Conservation (phyloP, 2,888 invertebrate genomes). For the Pyralis farinalis region DNA sequence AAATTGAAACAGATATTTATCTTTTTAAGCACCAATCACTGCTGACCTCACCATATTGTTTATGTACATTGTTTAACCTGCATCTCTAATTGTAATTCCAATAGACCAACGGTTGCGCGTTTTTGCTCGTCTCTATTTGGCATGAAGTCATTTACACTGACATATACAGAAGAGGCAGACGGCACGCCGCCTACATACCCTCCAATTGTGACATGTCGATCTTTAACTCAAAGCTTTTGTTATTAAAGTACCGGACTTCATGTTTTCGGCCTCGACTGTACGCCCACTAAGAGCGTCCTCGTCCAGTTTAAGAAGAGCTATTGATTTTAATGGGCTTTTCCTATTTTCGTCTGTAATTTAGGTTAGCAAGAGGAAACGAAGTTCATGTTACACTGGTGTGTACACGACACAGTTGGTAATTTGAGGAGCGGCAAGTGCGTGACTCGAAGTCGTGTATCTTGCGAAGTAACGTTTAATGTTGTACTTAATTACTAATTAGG, state of each 20-base stretch:
- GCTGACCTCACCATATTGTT: no score
- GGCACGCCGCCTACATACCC: constrained; percentile 20
- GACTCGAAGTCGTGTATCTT: constrained; percentile 51
- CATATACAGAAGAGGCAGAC: constrained; percentile 15
- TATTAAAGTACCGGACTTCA: constrained; percentile 32
- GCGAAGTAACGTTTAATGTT: constrained; percentile 28
- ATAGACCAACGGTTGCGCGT: neutral
- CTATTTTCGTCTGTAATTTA: constrained; percentile 1
- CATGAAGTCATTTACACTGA: constrained; percentile 6
- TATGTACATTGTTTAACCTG: no score
- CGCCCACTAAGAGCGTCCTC: constrained; percentile 42
- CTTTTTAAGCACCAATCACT: no score
- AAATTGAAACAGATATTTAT: no score
- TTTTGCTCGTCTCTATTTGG: constrained; percentile 7
- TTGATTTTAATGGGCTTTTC: constrained; percentile 1
- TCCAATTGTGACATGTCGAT: constrained; percentile 20
- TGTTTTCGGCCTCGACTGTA: constrained; percentile 60
- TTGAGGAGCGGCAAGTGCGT: constrained; percentile 49
- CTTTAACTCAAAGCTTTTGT: constrained; percentile 26
- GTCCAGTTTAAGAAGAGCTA: constrained; percentile 34
- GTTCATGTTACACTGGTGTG: constrained; percentile 17
- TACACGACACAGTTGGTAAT: constrained; percentile 10
- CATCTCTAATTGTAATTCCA: neutral
- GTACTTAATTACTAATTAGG: constrained; percentile 51
- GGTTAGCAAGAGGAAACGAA: constrained; percentile 8